Evolutionary conservation across 2,113 vertebrate species (phyloP).

Genomic region (Megalops atlanticus): DNA sequence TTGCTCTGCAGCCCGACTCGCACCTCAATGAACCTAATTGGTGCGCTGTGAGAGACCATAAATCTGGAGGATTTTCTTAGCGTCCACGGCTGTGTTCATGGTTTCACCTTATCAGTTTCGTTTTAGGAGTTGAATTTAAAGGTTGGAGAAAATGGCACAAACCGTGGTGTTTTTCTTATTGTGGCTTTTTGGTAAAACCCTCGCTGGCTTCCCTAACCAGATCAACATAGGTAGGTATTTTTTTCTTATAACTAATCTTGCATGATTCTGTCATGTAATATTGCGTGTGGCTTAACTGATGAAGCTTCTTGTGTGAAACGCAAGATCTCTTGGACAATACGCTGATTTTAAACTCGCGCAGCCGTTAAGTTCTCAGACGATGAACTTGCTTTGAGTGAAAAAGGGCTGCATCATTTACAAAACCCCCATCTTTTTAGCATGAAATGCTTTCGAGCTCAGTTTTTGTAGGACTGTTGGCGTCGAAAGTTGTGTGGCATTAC

Average conservation of each 20-base stretch:
- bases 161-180: conserved; percentile 80
- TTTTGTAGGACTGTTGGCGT: neutral
- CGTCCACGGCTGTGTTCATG: conserved; percentile 77
- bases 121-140: conserved; percentile 78
- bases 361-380: conserved; percentile 31
- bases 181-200: conserved; percentile 81
- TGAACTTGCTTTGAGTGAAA: conserved; percentile 27
- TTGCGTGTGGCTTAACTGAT: neutral
- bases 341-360: conserved; percentile 7
- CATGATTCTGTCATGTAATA: conserved; percentile 1
- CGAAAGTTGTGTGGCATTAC: neutral
- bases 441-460: neutral
- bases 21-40: conserved; percentile 74
- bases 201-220: conserved; percentile 92
- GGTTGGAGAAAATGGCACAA: conserved; percentile 88
- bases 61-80: conserved; percentile 65
- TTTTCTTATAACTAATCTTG: conserved; percentile 12
- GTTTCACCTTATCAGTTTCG: conserved; percentile 72
- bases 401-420: conserved; percentile 10
- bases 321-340: conserved; percentile 3
- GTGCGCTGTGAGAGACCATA: conserved; percentile 71
- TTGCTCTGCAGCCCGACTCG: conserved; percentile 66
- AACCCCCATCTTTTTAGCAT: neutral
- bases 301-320: neutral
- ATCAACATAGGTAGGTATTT: conserved; percentile 93